These are phyloP conservation scores for Chaetorhynchus papuensis DNA, from an alignment of 2,113 vertebrate species.

Conservation along the genomic window DNA sequence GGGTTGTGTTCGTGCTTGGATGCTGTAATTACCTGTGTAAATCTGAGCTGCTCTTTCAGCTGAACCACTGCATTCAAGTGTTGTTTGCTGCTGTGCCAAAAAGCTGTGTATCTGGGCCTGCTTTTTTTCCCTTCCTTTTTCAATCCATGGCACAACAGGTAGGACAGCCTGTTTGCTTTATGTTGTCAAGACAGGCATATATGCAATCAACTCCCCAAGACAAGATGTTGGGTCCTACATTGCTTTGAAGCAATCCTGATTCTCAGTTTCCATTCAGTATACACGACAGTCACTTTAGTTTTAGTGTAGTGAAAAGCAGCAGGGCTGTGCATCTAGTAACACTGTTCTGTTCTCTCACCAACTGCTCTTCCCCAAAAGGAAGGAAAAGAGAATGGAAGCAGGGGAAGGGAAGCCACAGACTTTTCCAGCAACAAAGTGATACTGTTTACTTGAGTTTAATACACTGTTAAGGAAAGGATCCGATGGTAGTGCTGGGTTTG, in stretches of 20 bases:
- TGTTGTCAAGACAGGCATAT: not conserved
- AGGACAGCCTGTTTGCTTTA: not conserved
- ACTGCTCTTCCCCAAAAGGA: not conserved
- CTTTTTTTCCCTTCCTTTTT: not conserved
- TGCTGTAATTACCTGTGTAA: not conserved
- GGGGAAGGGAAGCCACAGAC: not conserved
- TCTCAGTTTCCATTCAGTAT: not conserved
- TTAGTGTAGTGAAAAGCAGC: not conserved
- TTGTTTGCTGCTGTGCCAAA: not conserved
- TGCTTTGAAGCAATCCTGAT: not conserved
- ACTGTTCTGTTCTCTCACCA: not conserved
- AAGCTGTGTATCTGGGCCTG: not conserved
- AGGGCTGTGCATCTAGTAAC: not conserved
- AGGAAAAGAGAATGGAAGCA: not conserved
- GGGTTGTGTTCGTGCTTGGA: not conserved
- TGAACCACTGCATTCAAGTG: not conserved
- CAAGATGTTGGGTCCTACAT: not conserved
- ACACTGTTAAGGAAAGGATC: not conserved
- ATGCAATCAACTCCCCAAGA: not conserved
- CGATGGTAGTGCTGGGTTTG: not conserved
- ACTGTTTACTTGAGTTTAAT: not conserved
- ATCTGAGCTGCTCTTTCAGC: not conserved
- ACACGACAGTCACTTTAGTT: not conserved
- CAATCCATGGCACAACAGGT: not conserved
- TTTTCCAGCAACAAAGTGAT: not conserved